Percentiles rank a stretch among this genome's conserved stretches.
These are phyloP conservation scores for Planococcus citri DNA, from an alignment of 1,140 invertebrate genomes.

Conservation along the genomic window DNA sequence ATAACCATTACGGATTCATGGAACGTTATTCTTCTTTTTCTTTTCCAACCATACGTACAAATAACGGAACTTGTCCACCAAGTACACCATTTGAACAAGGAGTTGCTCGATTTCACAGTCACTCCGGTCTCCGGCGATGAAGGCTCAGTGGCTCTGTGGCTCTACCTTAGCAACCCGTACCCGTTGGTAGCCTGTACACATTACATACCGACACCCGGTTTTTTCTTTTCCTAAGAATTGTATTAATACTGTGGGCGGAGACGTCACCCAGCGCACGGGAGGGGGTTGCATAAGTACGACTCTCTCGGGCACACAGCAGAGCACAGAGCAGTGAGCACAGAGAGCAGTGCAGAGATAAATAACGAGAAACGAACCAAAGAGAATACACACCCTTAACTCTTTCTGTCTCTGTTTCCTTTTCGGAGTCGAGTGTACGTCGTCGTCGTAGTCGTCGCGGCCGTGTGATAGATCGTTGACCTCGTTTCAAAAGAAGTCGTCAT, in stretches of 20 bases:
- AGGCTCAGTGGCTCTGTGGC: too few relatives aligned
- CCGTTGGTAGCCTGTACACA: neutral
- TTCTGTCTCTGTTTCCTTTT: neutral
- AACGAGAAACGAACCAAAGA: neutral
- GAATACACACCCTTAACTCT: slow-evolving; percentile 6
- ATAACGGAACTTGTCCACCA: neutral
- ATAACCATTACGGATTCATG: too few relatives aligned
- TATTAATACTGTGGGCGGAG: neutral
- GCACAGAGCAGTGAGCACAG: too few relatives aligned
- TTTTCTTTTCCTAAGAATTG: neutral
- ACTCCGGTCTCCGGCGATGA: too few relatives aligned
- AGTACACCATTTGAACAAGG: neutral
- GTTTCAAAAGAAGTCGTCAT: neutral
- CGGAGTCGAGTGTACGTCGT: neutral
- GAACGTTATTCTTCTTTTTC: too few relatives aligned
- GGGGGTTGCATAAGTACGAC: neutral
- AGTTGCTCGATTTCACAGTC: neutral
- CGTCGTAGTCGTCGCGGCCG: neutral
- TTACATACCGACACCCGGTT: neutral
- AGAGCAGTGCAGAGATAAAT: too few relatives aligned
- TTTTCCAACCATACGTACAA: too few relatives aligned
- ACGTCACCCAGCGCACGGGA: slow-evolving; percentile 4
- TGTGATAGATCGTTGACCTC: slow-evolving; percentile 6
- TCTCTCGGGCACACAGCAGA: too few relatives aligned
- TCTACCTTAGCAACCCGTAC: too few relatives aligned